Conservation (phyloP, 2,888 invertebrate genomes). For the Cylindroiulus punctatus region DNA sequence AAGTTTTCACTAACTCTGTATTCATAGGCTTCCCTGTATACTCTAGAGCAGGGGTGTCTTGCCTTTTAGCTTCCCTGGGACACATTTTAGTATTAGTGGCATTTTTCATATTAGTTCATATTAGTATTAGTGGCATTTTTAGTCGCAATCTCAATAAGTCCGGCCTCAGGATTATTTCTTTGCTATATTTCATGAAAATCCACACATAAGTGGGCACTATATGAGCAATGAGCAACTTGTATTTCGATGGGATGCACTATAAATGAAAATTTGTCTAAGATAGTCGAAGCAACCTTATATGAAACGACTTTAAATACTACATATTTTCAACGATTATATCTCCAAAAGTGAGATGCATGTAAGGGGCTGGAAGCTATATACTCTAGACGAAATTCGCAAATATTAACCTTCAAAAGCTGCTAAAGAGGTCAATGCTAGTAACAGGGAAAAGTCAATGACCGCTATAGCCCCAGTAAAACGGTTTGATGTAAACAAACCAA, state of each 20-base stretch:
- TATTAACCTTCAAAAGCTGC: constrained; percentile 28
- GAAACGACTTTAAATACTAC: neutral
- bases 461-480: neutral
- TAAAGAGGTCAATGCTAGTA: constrained; percentile 43
- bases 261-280: neutral
- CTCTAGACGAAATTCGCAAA: constrained; percentile 23
- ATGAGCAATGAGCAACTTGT: no score
- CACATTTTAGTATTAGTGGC: no score
- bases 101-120: no score
- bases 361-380: neutral
- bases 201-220: no score
- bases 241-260: neutral
- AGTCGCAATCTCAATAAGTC: no score
- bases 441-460: constrained; percentile 35
- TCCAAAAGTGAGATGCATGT: constrained; percentile 19
- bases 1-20: no score
- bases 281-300: constrained; percentile 13
- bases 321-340: constrained; percentile 11
- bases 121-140: no score
- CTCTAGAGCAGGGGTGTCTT: no score
- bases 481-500: constrained; percentile 14
- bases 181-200: no score
- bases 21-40: no score
- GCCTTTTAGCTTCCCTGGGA: no score
- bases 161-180: no score